Evolutionary conservation across 2,888 invertebrate species (phyloP), one percentile per base, ranked within the genome.

Genomic region (Coenonympha arcania): DNA sequence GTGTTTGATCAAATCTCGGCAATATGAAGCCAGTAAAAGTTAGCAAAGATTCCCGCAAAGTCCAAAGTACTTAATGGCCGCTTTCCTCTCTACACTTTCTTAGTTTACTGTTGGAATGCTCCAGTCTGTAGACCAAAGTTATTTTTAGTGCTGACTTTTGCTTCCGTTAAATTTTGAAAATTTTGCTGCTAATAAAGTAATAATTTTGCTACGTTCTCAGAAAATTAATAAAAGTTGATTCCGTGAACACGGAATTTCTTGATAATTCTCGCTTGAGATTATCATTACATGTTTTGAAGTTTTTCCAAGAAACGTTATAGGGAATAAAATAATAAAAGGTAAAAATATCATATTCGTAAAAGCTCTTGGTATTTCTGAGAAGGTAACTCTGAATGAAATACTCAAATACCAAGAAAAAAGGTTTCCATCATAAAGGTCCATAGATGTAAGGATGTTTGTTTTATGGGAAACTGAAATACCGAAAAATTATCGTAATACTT

Each of bases 1-100:
- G 22, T 48, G 33, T 48, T 39, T 33, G 33, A 48, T 48, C 40
- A 48, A 40, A 48, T 48, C 47, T 31, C 33, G 47, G 33, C 39
- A 48, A 48, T 34, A 44, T 33, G 44, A 33, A 33, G 39, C 39
- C 30, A 34, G 41, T 39, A 40, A 42, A 48, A 48, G 31, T 40
- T 48, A 34, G 48, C 42, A 44, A 44, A 48, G 46, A 51, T 46
- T 50, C 39, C 26, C 40, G 18, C 18, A 15, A 46, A 46, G 26
- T 40, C 46, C 41, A 24, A 22, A 52, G 18, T 24, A 47, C 47
- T 52, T 52, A 52, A 48, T 47, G 45, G 47, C 43, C 45, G 33
- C 41, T 45, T 50, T 50, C 34, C 45, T 34, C 15, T 36, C 34
- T n/a, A 13, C 30, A 42, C 41, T 42, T 48, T 20, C 26, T 42